Evolutionary conservation across 2,888 invertebrate genomes (phyloP), one percentile per base, ranked within the genome.

Genomic region (Hydraecia micacea): DNA sequence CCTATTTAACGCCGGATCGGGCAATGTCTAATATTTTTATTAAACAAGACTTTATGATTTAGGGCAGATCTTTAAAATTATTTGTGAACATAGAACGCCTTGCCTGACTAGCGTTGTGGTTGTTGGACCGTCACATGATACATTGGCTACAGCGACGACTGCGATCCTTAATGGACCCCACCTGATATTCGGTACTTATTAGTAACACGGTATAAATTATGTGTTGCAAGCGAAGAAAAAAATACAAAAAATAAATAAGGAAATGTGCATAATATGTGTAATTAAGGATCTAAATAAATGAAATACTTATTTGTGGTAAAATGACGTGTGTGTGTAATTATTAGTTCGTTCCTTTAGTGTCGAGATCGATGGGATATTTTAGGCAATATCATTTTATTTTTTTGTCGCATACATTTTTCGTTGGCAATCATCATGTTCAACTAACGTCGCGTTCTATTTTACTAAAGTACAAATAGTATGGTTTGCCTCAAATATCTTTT

Each of bases 261-360:
- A 91, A 91, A 91, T 91, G 90, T 93, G 94, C 94, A 95, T 95
- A 95, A 94, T 95, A 93, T 89, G 85, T 89, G 86, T 90, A 90
- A 90, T 89, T 91, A 90, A 90, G 86, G 84, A 87, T 88, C 81
- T 90, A 88, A 88, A 87, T 85, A 90, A 83, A 86, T 77, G 71
- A 68, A 87, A 80, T 78, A 80, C 67, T 87, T 79, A 81, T 79
- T 81, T 81, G 77, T 88, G 88, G 91, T 90, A 89, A 87, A 89
- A 87, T 86, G 89, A 89, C 78, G 83, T 79, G 83, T 89, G 84
- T 86, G 79, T 86, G 85, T 88, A 49, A 65, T 89, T 88, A 83
- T 73, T 74, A 74, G 87, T 90, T 78, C 79, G 81, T 89, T 90
- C 86, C 85, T 87, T 84, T 85, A 76, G 79, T 89, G 85, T 88